Evolutionary conservation across 2,888 invertebrate genomes (phyloP), one percentile per base, ranked within the genome.

Genomic region (Synergus gifuensis): DNA sequence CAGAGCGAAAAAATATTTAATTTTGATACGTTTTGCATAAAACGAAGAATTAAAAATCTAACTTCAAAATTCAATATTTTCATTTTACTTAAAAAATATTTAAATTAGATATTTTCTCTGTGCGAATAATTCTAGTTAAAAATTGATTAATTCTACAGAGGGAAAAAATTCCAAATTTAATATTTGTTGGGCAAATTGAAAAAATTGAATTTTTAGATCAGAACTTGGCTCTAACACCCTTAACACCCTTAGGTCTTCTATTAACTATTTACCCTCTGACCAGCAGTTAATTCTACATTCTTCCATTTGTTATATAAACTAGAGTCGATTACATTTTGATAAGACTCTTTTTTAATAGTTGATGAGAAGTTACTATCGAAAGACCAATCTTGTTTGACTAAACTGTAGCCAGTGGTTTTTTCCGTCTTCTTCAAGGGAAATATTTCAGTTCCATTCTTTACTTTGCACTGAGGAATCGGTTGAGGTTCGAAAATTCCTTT

Each of bases 381-480:
- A 36, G 63, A 63, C 54, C 16, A 54, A 63, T 46, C 14, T 28
- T 28, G 42, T 18, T 67, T 67, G 8, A 69, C 7, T 46, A 1
- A 5, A 18, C 44, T 44, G 9, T 67, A 67, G 44, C 36, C 63
- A 2, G 58, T 8, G 2, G n/a, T 64, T 69, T 46, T 49, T 14
- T 69, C 22, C 3, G 9, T 28, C 46, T 69, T 69, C 11, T 66
- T 7, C 3, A 63, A 16, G 11, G 63, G 63, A 28, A 63, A 1
- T 16, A 66, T 14, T 40, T 66, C 28, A n/a, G 46, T 28, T 69
- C 46, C 67, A 16, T 69, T 69, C 12, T 42, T 46, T 2, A 44
- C 44, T 9, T 64, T 92, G 87, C 97, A 97, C 85, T 95, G 95
- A 0, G 97, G 97, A 80, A 96, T 93, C 0, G 95, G 95, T 46